Base-by-base conservation (phyloP, 2,113 vertebrate species). In the Mirza zaza region DNA sequence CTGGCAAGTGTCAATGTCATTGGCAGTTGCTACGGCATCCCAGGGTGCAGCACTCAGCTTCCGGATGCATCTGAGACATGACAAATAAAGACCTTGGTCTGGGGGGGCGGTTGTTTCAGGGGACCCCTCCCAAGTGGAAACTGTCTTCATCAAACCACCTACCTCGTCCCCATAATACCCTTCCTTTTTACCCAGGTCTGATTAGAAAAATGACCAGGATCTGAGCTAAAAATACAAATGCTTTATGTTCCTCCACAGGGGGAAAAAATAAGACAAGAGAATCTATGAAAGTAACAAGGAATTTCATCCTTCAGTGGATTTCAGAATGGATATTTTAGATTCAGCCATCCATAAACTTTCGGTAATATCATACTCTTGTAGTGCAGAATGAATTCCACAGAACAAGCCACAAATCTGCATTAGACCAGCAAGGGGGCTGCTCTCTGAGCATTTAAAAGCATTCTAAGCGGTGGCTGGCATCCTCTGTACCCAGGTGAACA, bases 281-380 rank as follows among this genome's bases (percentile, higher is more conserved):
- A 97, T 96, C 95, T 96, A 67, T 73, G 90, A 97, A 97, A 96
- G 95, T 96, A 97, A 97, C 97, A 97, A 95, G 97, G 96, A 97
- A 97, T 98, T 97, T 98, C 97, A 97, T 77, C 90, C 98, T 96
- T 85, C 89, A 87, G 94, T 93, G 85, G 71, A 75, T 86, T 97
- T 96, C 34, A 86, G 95, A 97, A 95, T 97, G 97, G 94, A 95
- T 96, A 98, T 97, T 98, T 95, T 87, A 98, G 84, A 97, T 90
- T 92, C 61, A 97, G 75, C 68, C 95, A 96, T 92, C 97, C 94
- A 97, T 86, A 96, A 97, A 97, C 94, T 97, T 39, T 75, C 59
- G 87, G 61, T 95, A 94, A 90, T 96, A 89, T 95, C 96, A 92
- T 36, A 65, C 23, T 83, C 21, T 50, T 48, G 21, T 50, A 57